Evolutionary conservation across 2,797 vertebrate species (phyloP).

Genomic region (Anolis apletophallus): DNA sequence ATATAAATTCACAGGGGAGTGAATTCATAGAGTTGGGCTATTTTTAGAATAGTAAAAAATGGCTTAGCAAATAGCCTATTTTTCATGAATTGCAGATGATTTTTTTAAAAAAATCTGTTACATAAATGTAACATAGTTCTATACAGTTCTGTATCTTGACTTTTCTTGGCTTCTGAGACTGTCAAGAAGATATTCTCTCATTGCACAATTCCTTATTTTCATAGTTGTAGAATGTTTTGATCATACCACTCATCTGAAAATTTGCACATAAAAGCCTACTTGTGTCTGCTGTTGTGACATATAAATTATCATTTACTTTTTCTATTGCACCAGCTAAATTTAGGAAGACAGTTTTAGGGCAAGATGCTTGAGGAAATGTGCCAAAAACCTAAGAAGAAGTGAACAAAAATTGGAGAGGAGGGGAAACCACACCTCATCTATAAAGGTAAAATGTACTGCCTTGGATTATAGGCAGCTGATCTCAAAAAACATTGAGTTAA

Average conservation of each 20-base stretch:
- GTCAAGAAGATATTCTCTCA: neutral
- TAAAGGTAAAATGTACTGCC: neutral
- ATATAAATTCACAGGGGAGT: neutral
- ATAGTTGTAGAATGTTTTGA: conserved; percentile 22
- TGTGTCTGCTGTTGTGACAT: conserved; percentile 30
- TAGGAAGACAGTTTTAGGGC: conserved; percentile 23
- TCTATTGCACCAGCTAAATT: conserved; percentile 15
- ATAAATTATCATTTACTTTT: conserved; percentile 36
- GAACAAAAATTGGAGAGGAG: neutral
- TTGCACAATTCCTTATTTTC: conserved; percentile 4
- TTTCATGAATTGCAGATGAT: neutral
- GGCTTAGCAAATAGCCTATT: neutral
- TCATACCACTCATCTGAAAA: conserved; percentile 13
- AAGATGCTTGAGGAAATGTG: conserved; percentile 15
- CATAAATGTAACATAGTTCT: neutral
- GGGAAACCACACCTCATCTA: neutral
- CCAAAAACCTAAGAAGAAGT: conserved; percentile 1
- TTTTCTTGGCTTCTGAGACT: neutral
- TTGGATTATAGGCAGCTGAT: neutral
- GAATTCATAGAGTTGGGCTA: neutral
- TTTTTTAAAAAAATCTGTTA: neutral
- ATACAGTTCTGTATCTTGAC: neutral
- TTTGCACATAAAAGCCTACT: conserved; percentile 28
- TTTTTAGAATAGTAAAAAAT: neutral
- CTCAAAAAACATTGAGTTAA: neutral